These are phyloP conservation scores for Ephialtes manifestator DNA, from an alignment of 2,888 invertebrate species.

Conservation along the genomic window DNA sequence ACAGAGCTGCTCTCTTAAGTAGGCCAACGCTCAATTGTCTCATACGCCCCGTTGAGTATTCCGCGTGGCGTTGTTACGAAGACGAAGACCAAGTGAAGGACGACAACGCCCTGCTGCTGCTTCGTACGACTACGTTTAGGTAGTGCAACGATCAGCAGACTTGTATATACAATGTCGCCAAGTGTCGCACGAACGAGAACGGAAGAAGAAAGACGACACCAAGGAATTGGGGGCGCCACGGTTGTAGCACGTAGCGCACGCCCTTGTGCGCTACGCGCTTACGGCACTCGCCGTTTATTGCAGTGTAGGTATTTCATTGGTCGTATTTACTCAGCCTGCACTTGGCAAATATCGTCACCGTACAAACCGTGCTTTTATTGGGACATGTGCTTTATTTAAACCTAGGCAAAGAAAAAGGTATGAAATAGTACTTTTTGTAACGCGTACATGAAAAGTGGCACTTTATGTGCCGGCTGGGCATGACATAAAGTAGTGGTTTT, in stretches of 20 bases:
- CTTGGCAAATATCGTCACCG: no score
- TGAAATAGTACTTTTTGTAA: no score
- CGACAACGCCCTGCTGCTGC: constrained; percentile 35
- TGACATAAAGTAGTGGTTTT: no score
- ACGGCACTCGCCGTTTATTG: not conserved
- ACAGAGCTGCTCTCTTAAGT: constrained; percentile 74
- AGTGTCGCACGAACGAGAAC: constrained; percentile 19
- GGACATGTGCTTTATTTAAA: no score
- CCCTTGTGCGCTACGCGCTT: constrained; percentile 30
- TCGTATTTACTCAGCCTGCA: no score
- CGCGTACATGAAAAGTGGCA: no score
- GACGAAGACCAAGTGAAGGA: constrained; percentile 32
- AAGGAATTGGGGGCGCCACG: constrained; percentile 37
- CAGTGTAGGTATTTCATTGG: not conserved
- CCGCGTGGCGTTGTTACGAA: constrained; percentile 54
- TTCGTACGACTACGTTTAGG: constrained; percentile 7
- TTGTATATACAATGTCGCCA: constrained; percentile 40
- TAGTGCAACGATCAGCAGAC: constrained; percentile 33
- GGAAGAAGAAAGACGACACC: not conserved
- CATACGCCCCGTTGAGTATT: constrained; percentile 65
- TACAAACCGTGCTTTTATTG: no score
- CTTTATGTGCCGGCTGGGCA: no score
- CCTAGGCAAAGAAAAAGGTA: no score
- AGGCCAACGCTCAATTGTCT: constrained; percentile 80
- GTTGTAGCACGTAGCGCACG: constrained; percentile 44